A percentile compares a stretch with the other conserved stretches of the same genome.
Evolutionary conservation across 2,113 vertebrate genomes (phyloP).

Genomic region (Dryoscopus gambensis): DNA sequence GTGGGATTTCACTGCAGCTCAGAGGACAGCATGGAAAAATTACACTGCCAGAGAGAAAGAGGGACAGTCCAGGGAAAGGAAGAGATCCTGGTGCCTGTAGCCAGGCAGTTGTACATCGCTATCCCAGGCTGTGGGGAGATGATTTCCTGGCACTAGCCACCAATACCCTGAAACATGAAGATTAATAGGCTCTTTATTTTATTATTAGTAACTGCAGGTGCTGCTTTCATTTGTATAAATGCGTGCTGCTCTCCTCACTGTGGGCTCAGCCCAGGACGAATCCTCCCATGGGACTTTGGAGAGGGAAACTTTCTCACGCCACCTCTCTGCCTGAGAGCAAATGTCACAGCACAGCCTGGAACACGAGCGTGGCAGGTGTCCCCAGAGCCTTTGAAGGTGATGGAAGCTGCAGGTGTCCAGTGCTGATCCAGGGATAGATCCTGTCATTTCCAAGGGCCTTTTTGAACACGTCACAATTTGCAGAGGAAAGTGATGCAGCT

Average conservation of each 20-base stretch:
- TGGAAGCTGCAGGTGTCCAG: neutral
- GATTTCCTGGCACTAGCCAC: neutral
- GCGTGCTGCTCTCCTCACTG: neutral
- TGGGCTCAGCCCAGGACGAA: neutral
- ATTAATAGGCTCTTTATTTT: slow-evolving; percentile 50
- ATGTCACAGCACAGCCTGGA: neutral
- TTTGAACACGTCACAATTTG: neutral
- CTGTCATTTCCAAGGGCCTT: neutral
- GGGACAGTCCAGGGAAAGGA: neutral
- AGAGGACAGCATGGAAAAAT: neutral
- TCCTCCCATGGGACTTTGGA: neutral
- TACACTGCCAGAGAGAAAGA: neutral
- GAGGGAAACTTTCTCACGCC: neutral
- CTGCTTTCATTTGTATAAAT: slow-evolving; percentile 32
- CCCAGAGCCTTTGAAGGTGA: neutral
- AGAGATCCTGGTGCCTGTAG: neutral
- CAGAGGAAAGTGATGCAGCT: neutral
- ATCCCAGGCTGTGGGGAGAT: neutral
- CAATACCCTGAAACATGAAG: slow-evolving; percentile 11
- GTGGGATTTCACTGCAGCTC: neutral
- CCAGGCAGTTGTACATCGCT: neutral
- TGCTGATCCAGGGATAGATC: neutral
- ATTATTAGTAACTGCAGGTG: slow-evolving; percentile 45
- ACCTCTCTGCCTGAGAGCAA: neutral
- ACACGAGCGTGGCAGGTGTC: rapidly evolving